A percentile compares a stretch with the other conserved stretches of the same genome.
Conservation (phyloP, 2,888 invertebrate species). For the Arctia plantaginis region DNA sequence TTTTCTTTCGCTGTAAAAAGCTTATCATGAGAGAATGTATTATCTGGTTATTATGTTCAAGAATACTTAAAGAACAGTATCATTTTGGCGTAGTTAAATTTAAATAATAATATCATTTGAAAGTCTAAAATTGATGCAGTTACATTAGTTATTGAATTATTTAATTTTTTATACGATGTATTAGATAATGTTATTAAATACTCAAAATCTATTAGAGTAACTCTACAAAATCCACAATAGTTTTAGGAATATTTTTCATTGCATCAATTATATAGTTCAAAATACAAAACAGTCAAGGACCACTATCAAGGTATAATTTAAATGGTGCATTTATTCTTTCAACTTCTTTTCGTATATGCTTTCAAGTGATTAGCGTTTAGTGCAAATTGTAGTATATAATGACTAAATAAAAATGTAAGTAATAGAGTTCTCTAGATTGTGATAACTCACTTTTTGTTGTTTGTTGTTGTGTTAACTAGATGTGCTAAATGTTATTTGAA, state of each 20-base stretch:
- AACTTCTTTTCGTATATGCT: conserved; percentile 4
- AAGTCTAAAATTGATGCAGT: neutral
- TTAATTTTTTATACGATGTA: neutral
- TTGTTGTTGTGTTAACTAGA: conserved; percentile 68
- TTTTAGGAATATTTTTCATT: neutral
- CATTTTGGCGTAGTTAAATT: neutral
- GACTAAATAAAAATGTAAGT: conserved; percentile 23
- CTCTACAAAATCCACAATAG: neutral
- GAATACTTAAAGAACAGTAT: neutral
- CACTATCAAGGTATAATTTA: neutral
- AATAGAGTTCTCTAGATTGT: conserved; percentile 42
- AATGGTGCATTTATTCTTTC: neutral
- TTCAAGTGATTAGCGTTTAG: conserved; percentile 26
- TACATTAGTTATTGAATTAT: neutral
- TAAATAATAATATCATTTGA: conserved; percentile 9
- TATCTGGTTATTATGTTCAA: conserved; percentile 16
- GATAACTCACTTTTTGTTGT: conserved; percentile 55
- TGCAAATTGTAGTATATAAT: conserved; percentile 11
- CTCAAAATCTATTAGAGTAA: neutral
- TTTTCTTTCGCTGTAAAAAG: conserved; percentile 58
- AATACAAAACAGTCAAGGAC: neutral
- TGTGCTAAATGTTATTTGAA: conserved; percentile 77
- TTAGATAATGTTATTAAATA: neutral
- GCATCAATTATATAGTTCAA: neutral
- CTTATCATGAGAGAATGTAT: conserved; percentile 46